Base-by-base conservation (phyloP, 2,888 invertebrate species). In the Nipponacmea schrenckii region DNA sequence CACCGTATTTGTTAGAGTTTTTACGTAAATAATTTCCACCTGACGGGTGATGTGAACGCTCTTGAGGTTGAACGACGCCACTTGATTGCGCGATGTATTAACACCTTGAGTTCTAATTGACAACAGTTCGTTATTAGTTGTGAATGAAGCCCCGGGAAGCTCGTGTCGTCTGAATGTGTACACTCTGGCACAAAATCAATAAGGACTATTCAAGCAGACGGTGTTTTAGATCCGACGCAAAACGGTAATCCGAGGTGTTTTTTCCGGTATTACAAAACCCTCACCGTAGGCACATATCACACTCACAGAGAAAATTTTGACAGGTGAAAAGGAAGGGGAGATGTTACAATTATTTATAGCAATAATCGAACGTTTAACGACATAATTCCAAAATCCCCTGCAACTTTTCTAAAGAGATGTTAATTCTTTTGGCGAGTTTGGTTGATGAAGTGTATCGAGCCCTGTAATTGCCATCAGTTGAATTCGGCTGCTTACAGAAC, bases 401-500 rank as follows among this genome's bases (percentile, higher is more conserved):
- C 56, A 56, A 56, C 56, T 56, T 56, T 56, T 56, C 56, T 56
- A 56, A 20, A 56, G 24, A 39, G 39, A 39, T 39, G 39, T 39
- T 39, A 39, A 39, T 39, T 39, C 39, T 39, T 39, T 20, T 56
- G 56, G 24, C 56, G 24, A 56, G 56, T 24, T 56, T 56, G 56
- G 10, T 56, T 24, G 56, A 24, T 56, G 56, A 56, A 24, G 56
- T 56, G 56, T 2, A 56, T 56, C 56, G 20, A 24, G 24, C 20
- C 56, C 24, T 56, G 56, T 56, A 24, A 56, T 56, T 56, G 56
- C 8, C 56, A 56, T 24, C 20, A 24, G 20, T 24, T 24, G 12
- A 24, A 56, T 56, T 24, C 24, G 56, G 24, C 56, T 24, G 24
- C 24, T 24, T n/a, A 15, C 56, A 12, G 56, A 56, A 20, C 56